Base-by-base conservation (phyloP, 2,797 vertebrate genomes). In the Hyperoplus lanceolatus region DNA sequence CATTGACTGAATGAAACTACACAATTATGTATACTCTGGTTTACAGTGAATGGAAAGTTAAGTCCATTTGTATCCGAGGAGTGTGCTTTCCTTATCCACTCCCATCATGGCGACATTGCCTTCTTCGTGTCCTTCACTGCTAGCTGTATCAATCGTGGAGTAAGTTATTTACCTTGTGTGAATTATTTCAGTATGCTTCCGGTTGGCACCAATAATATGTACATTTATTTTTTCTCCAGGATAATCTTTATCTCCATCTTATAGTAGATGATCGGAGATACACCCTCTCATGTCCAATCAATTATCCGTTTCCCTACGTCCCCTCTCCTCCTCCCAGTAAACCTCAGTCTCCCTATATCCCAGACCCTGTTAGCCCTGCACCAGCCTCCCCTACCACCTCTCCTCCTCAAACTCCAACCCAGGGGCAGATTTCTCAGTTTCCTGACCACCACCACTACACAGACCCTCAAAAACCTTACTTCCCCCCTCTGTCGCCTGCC, bases 61-160 rank as follows among this genome's bases (percentile, higher is more conserved):
- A 42, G 68, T 73, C 91, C 92, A 0, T 91, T 95, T 76, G 74
- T 94, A 6, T 94, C 94, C n/a, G 81, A 75, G 1, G 72, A 83
- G 0, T 96, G 95, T 83, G 94, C 92, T 0, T 73, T 84, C 77
- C 81, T 16, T 16, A 10, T 89, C 1, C 41, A 74, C 9, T 89
- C 89, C 2, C 50, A 69, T 3, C 71, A 87, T 49, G 87, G 86
- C n/a, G 42, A 90, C 9, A 45, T 85, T 0, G 60, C 80, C 4
- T 90, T 92, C 68, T 91, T 93, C 60, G 82, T 91, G 58, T 68
- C 81, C 11, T 80, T 79, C 68, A 60, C 21, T 16, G 88, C 83
- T 41, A 73, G 80, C 16, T 95, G 94, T 77, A 53, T 95, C 54
- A 87, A 64, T 5, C 3, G 6, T 51, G 36, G 54, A 60, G 95